phyloP scores from a whole-genome alignment of 2,797 vertebrate genomes.

The Myotis vivesi region DNA sequence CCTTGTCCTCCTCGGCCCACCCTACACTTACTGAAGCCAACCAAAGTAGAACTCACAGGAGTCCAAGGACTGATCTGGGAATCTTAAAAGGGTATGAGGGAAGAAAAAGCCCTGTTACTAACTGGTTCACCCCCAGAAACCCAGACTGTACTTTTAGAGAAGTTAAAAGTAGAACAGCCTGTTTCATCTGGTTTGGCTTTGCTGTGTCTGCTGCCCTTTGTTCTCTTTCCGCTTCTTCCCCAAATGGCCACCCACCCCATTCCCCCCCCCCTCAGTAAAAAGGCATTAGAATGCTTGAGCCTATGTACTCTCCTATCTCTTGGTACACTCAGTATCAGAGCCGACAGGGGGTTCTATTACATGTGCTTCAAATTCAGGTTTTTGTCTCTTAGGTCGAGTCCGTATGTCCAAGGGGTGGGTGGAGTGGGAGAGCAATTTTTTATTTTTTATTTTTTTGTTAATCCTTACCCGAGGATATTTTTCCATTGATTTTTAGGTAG shows the following conservation, averaged over 20 bases:
- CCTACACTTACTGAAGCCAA: background rate
- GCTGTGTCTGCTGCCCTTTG: constrained; percentile 48
- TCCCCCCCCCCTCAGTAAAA: background rate
- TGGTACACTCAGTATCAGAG: background rate
- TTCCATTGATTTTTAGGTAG: too few species aligned
- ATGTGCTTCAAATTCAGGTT: constrained; percentile 39
- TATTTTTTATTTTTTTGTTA: too few species aligned
- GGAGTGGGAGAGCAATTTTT: background rate
- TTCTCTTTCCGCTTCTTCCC: background rate
- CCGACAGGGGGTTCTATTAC: background rate
- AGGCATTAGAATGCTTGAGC: background rate
- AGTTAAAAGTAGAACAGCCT: constrained; percentile 31
- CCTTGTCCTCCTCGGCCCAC: background rate
- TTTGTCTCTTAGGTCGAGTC: background rate
- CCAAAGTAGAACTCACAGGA: background rate
- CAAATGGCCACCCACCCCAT: background rate
- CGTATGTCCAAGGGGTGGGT: background rate
- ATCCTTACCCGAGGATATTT: too few species aligned
- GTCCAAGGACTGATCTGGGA: background rate
- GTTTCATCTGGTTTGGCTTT: constrained; percentile 18
- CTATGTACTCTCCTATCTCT: background rate
- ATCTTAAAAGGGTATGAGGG: background rate
- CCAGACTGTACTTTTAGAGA: constrained; percentile 51
- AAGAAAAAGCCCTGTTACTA: background rate
- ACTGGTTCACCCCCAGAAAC: background rate